A percentile compares a stretch with the other conserved stretches of the same genome.
phyloP scores from a whole-genome alignment of 64 coral and sea anemone genomes.

The Actinia tenebrosa region DNA sequence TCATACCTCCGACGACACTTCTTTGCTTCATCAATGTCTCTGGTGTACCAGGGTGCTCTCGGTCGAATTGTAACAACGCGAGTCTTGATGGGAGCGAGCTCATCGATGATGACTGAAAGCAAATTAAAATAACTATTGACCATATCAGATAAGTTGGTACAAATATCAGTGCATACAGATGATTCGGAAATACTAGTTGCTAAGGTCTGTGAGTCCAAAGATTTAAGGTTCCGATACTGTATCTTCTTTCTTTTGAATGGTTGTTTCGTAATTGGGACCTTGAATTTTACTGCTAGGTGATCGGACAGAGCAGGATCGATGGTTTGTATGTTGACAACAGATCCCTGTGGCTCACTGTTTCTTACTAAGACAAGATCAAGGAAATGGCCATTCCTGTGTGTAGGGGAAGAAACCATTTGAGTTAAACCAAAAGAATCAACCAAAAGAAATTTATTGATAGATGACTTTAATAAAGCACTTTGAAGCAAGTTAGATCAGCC shows the following conservation, averaged over 20 bases:
- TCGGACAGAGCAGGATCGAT: neutral
- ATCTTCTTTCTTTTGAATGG: neutral
- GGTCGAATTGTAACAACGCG: neutral
- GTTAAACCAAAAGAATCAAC: neutral
- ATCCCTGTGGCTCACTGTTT: neutral
- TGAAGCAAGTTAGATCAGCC: too few species aligned
- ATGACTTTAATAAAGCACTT: too few species aligned
- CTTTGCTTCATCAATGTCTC: constrained; percentile 6
- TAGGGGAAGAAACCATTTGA: neutral
- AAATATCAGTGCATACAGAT: neutral
- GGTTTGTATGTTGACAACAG: neutral
- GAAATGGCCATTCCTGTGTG: neutral
- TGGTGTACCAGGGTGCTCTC: constrained; percentile 4
- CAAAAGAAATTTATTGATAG: neutral
- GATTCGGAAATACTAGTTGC: neutral
- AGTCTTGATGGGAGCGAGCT: neutral
- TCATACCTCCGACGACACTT: constrained; percentile 7
- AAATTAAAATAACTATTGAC: neutral
- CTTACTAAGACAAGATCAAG: constrained; percentile 11
- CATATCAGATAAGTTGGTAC: neutral
- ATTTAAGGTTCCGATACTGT: neutral
- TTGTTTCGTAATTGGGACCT: neutral
- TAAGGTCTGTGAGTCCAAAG: neutral
- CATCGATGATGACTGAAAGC: neutral
- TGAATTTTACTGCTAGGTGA: neutral